Evolutionary conservation across 1,140 invertebrate species (phyloP), one percentile per base, ranked within the genome.

Genomic region (Macrobrachium nipponense): DNA sequence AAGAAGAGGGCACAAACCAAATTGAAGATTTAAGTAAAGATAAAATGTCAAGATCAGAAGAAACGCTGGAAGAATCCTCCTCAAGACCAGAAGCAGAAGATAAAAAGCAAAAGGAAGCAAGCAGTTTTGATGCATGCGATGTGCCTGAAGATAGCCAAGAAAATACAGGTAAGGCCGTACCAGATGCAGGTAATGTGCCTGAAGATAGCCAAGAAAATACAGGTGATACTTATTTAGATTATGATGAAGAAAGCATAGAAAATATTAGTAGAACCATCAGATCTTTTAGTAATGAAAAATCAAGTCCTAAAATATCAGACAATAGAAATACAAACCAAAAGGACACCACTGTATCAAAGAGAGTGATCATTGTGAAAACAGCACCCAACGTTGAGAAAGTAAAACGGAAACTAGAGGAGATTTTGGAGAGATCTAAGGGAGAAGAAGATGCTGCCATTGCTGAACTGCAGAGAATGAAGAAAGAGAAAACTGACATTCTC

Each of bases 391-490:
- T 76, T 58, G 44, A 76, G 15, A 76, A 58, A 23, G 73, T 76
- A 20, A 76, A 76, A 59, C 17, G 73, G 59, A 76, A 76, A 58
- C 3, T 76, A 11, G 73, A 76, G 73, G 73, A 76, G 51, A 76
- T 76, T 20, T n/a, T 58, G 43, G 73, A 76, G 36, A n/a, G 11
- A 15, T 76, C 73, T n/a, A 76, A 76, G 51, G 44, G 17, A 20
- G 73, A 76, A 58, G 73, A 76, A 44, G 73, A 76, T 59, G 73
- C 43, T 58, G 43, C 18, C 12, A 76, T 76, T 36, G 73, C 51
- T 6, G 73, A 76, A 20, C 43, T 76, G 14, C 73, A 76, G 6
- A 51, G 59, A 59, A 76, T 76, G 73, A 76, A 76, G 18, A 76
- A 10, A 58, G 73, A 76, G 59, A 76, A 76, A 15, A 76, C 73